phyloP scores from a whole-genome alignment of 2,888 invertebrate species.

The Aquatica leii region DNA sequence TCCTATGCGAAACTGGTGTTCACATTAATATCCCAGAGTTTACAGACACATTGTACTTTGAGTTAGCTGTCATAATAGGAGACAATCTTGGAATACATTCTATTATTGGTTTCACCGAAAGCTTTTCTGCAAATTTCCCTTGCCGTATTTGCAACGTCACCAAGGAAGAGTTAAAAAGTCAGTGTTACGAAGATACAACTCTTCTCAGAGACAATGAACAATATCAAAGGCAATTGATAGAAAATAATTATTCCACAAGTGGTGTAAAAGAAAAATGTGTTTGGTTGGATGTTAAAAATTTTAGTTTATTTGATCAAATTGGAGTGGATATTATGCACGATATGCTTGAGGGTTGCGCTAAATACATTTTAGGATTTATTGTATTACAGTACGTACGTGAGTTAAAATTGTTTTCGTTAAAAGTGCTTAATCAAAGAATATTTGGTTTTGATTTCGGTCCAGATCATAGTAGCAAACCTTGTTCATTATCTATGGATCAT shows the following conservation, averaged over 20 bases:
- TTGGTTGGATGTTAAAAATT: background rate
- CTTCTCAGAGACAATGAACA: background rate
- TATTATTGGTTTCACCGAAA: background rate
- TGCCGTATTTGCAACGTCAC: background rate
- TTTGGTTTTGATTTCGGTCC: background rate
- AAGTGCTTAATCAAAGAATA: background rate
- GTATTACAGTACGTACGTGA: no score
- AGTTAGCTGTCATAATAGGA: background rate
- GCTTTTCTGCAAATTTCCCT: slow-evolving; percentile 1
- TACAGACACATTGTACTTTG: background rate
- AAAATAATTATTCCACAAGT: background rate
- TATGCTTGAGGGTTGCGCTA: background rate
- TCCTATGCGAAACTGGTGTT: background rate
- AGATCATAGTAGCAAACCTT: background rate
- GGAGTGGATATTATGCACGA: background rate
- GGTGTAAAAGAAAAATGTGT: background rate
- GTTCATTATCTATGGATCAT: background rate
- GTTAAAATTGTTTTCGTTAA: no score
- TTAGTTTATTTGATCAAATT: background rate
- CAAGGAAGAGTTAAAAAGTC: background rate
- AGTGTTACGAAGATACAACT: background rate
- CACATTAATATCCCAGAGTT: background rate
- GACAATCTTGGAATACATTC: background rate
- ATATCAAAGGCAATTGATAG: no score
- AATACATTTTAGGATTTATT: no score